Evolutionary conservation across 2,888 invertebrate species (phyloP), one percentile per base, ranked within the genome.

Genomic region (Sicus ferrugineus): DNA sequence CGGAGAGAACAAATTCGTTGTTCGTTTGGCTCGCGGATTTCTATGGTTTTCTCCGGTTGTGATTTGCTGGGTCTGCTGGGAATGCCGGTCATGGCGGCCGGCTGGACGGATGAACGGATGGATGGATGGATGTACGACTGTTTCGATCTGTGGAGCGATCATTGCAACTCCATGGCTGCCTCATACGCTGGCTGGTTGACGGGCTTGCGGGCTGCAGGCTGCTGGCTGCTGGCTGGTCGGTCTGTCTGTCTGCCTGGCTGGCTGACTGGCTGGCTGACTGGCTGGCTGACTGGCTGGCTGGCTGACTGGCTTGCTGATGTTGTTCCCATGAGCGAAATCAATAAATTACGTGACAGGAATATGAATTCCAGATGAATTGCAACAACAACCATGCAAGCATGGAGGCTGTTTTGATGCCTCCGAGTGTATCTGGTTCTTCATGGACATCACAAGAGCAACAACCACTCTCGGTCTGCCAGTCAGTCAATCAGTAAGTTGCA

Each of bases 341-440:
- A 83, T 83, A 83, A 83, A 83, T 83, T 83, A 83, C 83, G 83
- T 83, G 83, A 83, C 83, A 81, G 79, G 83, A 81, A 83, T 83
- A 82, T 78, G 67, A 67, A 67, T 65, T 69, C 64, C 69, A 61
- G 68, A 66, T 64, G 67, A 71, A 69, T 68, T 65, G 69, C 72
- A 63, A 56, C 50, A 67, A 50, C 67, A 67, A 61, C 46, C 63
- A 63, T 28, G 50, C 11, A 48, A 19, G 26, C 48, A n/a, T 48
- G 46, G 42, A 62, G 23, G n/a, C n/a, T n/a, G n/a, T n/a, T n/a
- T n/a, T n/a, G n/a, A n/a, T n/a, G n/a, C n/a, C n/a, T n/a, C n/a
- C n/a, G n/a, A n/a, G n/a, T n/a, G n/a, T n/a, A n/a, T n/a, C n/a
- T n/a, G n/a, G n/a, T n/a, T n/a, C n/a, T n/a, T n/a, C n/a, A n/a